Conservation (phyloP, 2,113 vertebrate genomes). For the Cephalophus harveyi region DNA sequence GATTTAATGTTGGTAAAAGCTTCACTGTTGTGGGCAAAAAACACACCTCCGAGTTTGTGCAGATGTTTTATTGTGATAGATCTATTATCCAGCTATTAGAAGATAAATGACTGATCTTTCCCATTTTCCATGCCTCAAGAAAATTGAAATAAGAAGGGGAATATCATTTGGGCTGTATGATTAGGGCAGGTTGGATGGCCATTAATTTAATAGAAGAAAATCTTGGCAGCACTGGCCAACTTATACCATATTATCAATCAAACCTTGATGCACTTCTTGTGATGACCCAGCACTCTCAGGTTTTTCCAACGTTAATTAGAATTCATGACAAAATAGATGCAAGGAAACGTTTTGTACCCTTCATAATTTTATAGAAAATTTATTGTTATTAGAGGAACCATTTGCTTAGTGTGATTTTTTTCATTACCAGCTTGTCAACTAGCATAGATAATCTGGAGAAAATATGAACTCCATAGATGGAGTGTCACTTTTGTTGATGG, state of each 20-base stretch:
- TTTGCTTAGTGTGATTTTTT: slow-evolving; percentile 99
- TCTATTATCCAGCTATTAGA: slow-evolving; percentile 99
- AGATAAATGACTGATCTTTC: slow-evolving; percentile 99
- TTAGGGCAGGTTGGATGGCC: slow-evolving; percentile 93
- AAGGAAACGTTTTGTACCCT: slow-evolving; percentile 96
- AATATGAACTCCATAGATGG: slow-evolving; percentile 95
- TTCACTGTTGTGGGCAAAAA: slow-evolving; percentile 73
- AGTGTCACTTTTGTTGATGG: slow-evolving; percentile 98
- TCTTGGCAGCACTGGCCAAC: slow-evolving; percentile 88
- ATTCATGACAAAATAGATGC: slow-evolving; percentile 99
- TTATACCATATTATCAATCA: slow-evolving; percentile 92
- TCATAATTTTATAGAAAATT: slow-evolving; percentile 99
- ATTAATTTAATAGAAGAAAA: slow-evolving; percentile 91
- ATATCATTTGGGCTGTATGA: slow-evolving; percentile 92
- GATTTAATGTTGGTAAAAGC: slow-evolving; percentile 80
- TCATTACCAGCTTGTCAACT: slow-evolving; percentile 99
- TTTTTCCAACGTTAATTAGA: slow-evolving; percentile 94
- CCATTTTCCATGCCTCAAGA: slow-evolving; percentile 88
- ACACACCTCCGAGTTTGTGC: slow-evolving; percentile 86
- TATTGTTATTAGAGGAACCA: slow-evolving; percentile 99
- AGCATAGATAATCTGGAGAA: slow-evolving; percentile 94
- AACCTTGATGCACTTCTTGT: slow-evolving; percentile 88
- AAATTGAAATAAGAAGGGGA: slow-evolving; percentile 99
- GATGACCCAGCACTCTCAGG: slow-evolving; percentile 98
- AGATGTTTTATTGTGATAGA: slow-evolving; percentile 98